phyloP scores from a whole-genome alignment of 2,888 invertebrate species.

The Horisme vitalbata region DNA sequence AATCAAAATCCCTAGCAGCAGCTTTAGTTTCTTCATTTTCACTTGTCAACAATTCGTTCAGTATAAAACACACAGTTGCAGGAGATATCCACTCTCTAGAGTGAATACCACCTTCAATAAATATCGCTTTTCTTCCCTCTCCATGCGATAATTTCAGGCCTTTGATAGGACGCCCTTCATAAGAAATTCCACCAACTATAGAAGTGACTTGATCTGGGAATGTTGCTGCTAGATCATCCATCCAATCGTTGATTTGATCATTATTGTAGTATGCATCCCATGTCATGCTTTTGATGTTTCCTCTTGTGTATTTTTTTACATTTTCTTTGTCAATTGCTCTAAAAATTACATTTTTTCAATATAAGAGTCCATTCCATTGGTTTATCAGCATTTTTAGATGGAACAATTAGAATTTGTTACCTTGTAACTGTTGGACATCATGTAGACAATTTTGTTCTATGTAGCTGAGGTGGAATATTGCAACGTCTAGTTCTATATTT shows the following conservation, averaged over 20 bases:
- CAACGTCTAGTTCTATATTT: too few relatives aligned
- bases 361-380: too few relatives aligned
- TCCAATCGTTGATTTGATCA: constrained; percentile 83
- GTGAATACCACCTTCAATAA: constrained; percentile 83
- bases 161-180: constrained; percentile 67
- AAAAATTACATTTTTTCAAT: constrained; percentile 2
- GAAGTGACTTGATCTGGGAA: constrained; percentile 72
- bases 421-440: too few relatives aligned
- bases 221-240: constrained; percentile 69
- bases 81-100: constrained; percentile 90
- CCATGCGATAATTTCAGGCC: constrained; percentile 68
- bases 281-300: constrained; percentile 37
- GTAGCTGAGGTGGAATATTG: too few relatives aligned
- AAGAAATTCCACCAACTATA: constrained; percentile 62
- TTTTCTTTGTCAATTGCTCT: constrained; percentile 75
- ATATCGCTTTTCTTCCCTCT: constrained; percentile 52
- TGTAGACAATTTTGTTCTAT: too few relatives aligned
- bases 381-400: too few relatives aligned
- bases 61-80: constrained; percentile 85
- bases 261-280: constrained; percentile 84
- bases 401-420: too few relatives aligned
- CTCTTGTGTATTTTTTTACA: constrained; percentile 43
- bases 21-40: constrained; percentile 71
- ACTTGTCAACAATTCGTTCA: constrained; percentile 86
- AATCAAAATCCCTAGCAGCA: constrained; percentile 86